These are phyloP conservation scores for Macropodus opercularis DNA, from an alignment of 2,797 vertebrate genomes.

Conservation along the genomic window DNA sequence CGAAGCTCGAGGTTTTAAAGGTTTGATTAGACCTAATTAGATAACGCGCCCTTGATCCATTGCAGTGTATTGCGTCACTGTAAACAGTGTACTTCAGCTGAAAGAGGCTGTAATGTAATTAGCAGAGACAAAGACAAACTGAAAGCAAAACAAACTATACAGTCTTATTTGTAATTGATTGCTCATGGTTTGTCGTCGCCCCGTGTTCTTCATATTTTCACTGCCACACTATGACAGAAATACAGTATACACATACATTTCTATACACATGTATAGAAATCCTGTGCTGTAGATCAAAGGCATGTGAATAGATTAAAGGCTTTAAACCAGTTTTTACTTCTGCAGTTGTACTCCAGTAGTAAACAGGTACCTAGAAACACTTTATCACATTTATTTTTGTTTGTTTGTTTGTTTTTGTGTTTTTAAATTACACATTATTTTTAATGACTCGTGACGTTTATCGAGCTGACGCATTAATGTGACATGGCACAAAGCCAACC, in stretches of 20 bases:
- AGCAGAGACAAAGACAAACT: conserved; percentile 10
- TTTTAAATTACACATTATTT: no score
- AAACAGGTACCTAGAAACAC: not conserved
- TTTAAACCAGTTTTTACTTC: not conserved
- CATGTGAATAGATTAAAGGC: no score
- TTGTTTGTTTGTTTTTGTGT: no score
- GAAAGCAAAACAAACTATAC: conserved; percentile 1
- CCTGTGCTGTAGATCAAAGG: not conserved
- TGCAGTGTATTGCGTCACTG: not conserved
- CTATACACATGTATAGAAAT: not conserved
- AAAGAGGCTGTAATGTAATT: conserved; percentile 5
- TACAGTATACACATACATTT: no score
- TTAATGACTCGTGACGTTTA: not conserved
- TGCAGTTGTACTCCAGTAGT: not conserved
- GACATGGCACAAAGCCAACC: not conserved
- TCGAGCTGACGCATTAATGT: not conserved
- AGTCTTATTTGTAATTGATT: conserved; percentile 1
- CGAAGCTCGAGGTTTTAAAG: conserved; percentile 10
- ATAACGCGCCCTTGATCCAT: conserved; percentile 7
- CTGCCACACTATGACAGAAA: not conserved
- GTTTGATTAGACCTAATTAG: conserved; percentile 24
- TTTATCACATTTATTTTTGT: no score
- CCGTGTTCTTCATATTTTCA: not conserved
- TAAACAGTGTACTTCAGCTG: not conserved
- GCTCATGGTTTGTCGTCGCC: not conserved